Evolutionary conservation across 2,888 invertebrate genomes (phyloP).

Genomic region (Troides oblongomaculatus): DNA sequence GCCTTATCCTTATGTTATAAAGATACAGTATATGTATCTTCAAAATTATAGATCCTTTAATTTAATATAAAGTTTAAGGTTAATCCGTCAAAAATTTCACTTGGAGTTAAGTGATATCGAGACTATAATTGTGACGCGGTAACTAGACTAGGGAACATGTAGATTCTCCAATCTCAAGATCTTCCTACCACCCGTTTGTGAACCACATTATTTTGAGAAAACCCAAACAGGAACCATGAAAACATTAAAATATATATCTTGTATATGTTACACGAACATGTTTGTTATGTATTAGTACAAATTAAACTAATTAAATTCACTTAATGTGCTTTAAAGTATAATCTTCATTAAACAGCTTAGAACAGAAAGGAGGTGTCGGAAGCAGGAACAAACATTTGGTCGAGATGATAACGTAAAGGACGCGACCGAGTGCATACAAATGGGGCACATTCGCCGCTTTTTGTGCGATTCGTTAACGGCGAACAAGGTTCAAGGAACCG

Average conservation of each 20-base stretch:
- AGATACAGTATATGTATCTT: too few species aligned
- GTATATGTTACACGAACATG: background rate
- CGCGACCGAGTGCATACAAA: constrained; percentile 24
- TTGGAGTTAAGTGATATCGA: too few species aligned
- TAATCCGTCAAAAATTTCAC: too few species aligned
- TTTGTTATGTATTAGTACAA: background rate
- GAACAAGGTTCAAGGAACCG: constrained; percentile 7
- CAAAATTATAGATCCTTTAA: too few species aligned
- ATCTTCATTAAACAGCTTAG: constrained; percentile 3
- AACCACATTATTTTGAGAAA: too few species aligned
- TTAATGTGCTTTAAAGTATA: background rate
- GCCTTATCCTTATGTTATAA: too few species aligned
- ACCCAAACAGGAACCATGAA: too few species aligned
- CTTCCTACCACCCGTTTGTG: too few species aligned
- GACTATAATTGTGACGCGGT: too few species aligned
- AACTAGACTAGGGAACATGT: too few species aligned
- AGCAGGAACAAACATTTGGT: constrained; percentile 20
- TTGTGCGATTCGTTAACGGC: constrained; percentile 13
- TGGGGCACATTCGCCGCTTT: constrained; percentile 7
- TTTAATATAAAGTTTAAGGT: too few species aligned
- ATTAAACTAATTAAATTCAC: background rate
- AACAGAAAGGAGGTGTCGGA: constrained; percentile 7
- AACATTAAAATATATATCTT: background rate
- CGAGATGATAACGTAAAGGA: constrained; percentile 16
- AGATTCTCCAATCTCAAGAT: too few species aligned